Evolutionary conservation across 2,113 vertebrate genomes (phyloP).

Genomic region (Falcunculus frontatus): DNA sequence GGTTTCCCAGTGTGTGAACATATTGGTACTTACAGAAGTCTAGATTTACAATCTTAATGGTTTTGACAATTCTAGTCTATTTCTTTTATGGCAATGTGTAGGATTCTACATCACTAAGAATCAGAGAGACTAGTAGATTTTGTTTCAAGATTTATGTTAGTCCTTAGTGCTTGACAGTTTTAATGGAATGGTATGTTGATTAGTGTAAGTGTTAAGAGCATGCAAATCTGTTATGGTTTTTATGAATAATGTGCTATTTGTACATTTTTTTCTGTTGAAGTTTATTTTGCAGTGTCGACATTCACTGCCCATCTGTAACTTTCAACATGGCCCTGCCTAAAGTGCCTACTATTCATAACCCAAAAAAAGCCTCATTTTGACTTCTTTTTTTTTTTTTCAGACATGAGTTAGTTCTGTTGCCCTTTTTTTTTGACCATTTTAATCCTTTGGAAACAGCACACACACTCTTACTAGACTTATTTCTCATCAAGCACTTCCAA

Average conservation of each 20-base stretch:
- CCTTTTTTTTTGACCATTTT: slow-evolving; percentile 35
- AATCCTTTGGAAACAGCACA: slow-evolving; percentile 38
- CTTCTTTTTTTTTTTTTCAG: slow-evolving; percentile 58
- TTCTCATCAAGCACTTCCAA: slow-evolving; percentile 33
- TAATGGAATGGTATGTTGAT: slow-evolving; percentile 35
- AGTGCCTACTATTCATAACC: slow-evolving; percentile 26
- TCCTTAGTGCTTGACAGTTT: slow-evolving; percentile 3
- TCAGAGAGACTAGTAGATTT: slow-evolving; percentile 10
- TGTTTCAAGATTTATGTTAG: slow-evolving; percentile 28
- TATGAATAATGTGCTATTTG: slow-evolving; percentile 20
- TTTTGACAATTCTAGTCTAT: background rate
- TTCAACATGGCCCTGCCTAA: slow-evolving; percentile 46
- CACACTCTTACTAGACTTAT: slow-evolving; percentile 13
- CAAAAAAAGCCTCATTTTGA: background rate
- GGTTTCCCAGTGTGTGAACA: background rate
- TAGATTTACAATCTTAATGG: background rate
- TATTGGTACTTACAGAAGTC: background rate
- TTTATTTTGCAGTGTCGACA: slow-evolving; percentile 42
- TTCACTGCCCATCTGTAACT: slow-evolving; percentile 55
- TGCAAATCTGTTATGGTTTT: slow-evolving; percentile 33
- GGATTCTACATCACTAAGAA: background rate
- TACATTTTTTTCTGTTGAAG: slow-evolving; percentile 10
- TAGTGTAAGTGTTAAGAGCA: slow-evolving; percentile 26
- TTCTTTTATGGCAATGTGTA: background rate
- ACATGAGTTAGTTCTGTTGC: slow-evolving; percentile 47